A percentile compares a stretch with the other conserved stretches of the same genome.
These are phyloP conservation scores for Gobiocypris rarus DNA, from an alignment of 2,113 vertebrate species.

Conservation along the genomic window DNA sequence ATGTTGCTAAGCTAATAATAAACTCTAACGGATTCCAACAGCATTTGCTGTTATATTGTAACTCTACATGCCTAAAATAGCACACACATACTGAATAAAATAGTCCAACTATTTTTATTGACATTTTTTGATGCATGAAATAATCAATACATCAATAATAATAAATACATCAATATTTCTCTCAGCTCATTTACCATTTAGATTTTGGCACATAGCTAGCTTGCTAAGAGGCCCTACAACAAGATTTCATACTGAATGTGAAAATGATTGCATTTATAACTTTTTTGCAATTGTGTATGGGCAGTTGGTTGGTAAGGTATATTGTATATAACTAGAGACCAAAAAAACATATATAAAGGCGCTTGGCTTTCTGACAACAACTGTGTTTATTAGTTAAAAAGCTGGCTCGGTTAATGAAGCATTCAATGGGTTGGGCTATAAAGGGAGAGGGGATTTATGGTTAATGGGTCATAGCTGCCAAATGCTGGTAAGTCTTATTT, in stretches of 20 bases:
- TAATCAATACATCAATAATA: too few species aligned
- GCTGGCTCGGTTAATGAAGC: conserved; percentile 12
- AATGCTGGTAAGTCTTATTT: conserved; percentile 9
- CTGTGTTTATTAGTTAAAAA: conserved; percentile 46
- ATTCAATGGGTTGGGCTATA: conserved; percentile 7
- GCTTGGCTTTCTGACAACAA: conserved; percentile 38
- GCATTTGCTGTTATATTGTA: background rate
- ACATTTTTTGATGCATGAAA: background rate
- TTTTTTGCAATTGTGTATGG: background rate
- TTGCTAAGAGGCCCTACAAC: background rate
- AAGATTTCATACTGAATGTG: background rate
- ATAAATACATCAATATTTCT: background rate
- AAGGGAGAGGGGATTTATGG: conserved; percentile 25
- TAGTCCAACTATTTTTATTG: background rate
- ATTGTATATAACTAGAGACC: background rate
- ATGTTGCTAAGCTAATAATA: too few species aligned
- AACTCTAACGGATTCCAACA: background rate
- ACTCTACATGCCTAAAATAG: background rate
- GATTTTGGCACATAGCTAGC: background rate
- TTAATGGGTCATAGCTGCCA: conserved; percentile 33
- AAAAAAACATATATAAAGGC: background rate
- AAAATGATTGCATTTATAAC: too few species aligned
- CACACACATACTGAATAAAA: background rate
- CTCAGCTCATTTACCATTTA: background rate
- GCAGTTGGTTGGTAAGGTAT: too few species aligned